Evolutionary conservation across 2,888 invertebrate species (phyloP).

Genomic region (Hartigia nigra): DNA sequence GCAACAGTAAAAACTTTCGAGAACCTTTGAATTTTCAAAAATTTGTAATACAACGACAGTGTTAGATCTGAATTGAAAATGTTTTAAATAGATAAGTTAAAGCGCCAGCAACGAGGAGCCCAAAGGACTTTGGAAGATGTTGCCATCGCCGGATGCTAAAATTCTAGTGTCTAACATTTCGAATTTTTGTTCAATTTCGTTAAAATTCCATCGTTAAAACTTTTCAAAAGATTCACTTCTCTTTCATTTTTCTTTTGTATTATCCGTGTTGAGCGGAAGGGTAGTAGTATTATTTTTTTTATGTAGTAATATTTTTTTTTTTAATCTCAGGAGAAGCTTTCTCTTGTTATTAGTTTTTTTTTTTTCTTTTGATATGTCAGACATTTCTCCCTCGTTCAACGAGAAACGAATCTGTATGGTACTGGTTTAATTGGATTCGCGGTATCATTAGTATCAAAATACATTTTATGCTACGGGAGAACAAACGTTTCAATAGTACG

Average conservation of each 20-base stretch:
- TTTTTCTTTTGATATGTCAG: conserved; percentile 57
- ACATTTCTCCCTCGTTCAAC: conserved; percentile 31
- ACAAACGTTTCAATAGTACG: conserved; percentile 25
- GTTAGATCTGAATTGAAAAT: not conserved
- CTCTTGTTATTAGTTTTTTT: conserved; percentile 1
- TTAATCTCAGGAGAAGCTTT: not conserved
- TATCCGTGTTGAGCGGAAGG: conserved; percentile 58
- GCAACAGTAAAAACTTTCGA: not conserved
- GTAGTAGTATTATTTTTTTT: conserved; percentile 47
- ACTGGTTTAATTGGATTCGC: not conserved
- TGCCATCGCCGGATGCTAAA: not conserved
- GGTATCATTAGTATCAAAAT: conserved; percentile 40
- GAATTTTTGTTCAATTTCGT: conserved; percentile 24
- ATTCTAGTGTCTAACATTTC: not conserved
- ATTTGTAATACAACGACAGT: not conserved
- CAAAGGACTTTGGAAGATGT: not conserved
- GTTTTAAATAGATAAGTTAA: not conserved
- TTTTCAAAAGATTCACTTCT: conserved; percentile 36
- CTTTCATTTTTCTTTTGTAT: conserved; percentile 29
- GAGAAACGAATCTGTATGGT: not conserved
- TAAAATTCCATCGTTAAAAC: conserved; percentile 32
- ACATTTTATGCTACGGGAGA: conserved; percentile 35
- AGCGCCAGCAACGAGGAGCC: not conserved
- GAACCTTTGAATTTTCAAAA: not conserved
- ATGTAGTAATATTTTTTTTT: conserved; percentile 35